These are phyloP conservation scores for Pachymerium ferrugineum DNA, from an alignment of 2,888 invertebrate species.

Conservation along the genomic window DNA sequence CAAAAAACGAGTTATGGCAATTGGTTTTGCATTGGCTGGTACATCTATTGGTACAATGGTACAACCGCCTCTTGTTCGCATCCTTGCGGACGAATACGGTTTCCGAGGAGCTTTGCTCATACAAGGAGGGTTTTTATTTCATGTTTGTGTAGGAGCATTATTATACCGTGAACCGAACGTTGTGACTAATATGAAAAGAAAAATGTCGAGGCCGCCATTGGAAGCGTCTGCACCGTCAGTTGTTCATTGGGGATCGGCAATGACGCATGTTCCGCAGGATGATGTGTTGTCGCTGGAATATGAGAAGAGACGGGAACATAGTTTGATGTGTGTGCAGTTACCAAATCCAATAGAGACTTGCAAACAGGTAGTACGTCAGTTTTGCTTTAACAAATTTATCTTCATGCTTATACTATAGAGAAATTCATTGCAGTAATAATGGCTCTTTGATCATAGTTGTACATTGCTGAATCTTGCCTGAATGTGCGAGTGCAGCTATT, in stretches of 20 bases:
- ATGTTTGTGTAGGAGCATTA: slow-evolving; percentile 66
- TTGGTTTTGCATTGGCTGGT: slow-evolving; percentile 67
- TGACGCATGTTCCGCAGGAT: background rate
- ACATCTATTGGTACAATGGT: slow-evolving; percentile 64
- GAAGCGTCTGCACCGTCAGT: background rate
- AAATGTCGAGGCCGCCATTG: background rate
- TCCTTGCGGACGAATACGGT: slow-evolving; percentile 38
- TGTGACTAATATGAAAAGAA: background rate
- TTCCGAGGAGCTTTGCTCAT: slow-evolving; percentile 65
- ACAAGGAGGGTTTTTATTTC: slow-evolving; percentile 66
- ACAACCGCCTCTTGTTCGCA: slow-evolving; percentile 40
- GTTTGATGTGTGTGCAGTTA: background rate
- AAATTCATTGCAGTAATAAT: too few species aligned
- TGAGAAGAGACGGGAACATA: too few species aligned
- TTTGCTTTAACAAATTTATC: too few species aligned
- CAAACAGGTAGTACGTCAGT: too few species aligned
- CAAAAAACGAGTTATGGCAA: slow-evolving; percentile 61
- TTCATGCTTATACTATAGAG: too few species aligned
- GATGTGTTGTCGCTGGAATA: background rate
- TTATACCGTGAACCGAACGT: slow-evolving; percentile 55
- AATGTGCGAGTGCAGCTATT: too few species aligned
- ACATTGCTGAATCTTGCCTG: too few species aligned
- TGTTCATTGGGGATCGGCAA: background rate
- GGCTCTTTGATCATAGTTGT: too few species aligned
- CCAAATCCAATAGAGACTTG: background rate